Base-by-base conservation (phyloP, 2,888 invertebrate genomes). In the Apotomis turbidana region DNA sequence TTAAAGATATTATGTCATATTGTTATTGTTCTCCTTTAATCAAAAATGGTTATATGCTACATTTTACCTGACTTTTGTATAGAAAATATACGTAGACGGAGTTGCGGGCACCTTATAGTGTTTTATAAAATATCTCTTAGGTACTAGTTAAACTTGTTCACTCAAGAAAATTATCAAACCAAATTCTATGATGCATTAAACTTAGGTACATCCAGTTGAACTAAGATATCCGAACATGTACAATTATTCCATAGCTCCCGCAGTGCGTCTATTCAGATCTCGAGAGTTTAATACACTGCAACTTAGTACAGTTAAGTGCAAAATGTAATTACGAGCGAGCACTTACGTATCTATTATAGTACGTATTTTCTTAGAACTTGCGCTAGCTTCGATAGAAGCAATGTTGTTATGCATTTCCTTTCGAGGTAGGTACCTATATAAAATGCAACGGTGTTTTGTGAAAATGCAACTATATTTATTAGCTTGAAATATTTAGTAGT, bases 291-390 rank as follows among this genome's bases (percentile, higher is more conserved):
- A 66, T 71, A 66, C 66, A 46, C 41, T 71, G 66, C 71, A 71
- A 71, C 67, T 71, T 67, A 70, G 67, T 61, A 67, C 67, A 66
- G 71, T 61, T 71, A 71, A 71, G 71, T 71, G 71, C 71, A 71
- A 71, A 71, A 71, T 71, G 71, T 67, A 71, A 71, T 71, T 71
- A 71, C 71, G 61, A 15, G 51, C 67, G 67, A 61, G 67, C 67
- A 61, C 49, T 44, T 57, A 38, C 27, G 71, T 71, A 59, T 46
- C 36, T 70, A 71, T 67, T 70, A 71, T 67, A 67, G 71, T 71
- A 66, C 67, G 66, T 66, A 49, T 68, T 71, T 71, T 62, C 71
- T 67, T 44, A 67, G 67, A 68, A 61, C 38, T 71, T 68, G 60
- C 38, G 49, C 55, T 61, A 27, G 41, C 55, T 52, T 15, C 46